Percentiles rank a stretch among this genome's conserved stretches.
Conservation (phyloP, 2,888 invertebrate species). For the Physocephala rufipes region DNA sequence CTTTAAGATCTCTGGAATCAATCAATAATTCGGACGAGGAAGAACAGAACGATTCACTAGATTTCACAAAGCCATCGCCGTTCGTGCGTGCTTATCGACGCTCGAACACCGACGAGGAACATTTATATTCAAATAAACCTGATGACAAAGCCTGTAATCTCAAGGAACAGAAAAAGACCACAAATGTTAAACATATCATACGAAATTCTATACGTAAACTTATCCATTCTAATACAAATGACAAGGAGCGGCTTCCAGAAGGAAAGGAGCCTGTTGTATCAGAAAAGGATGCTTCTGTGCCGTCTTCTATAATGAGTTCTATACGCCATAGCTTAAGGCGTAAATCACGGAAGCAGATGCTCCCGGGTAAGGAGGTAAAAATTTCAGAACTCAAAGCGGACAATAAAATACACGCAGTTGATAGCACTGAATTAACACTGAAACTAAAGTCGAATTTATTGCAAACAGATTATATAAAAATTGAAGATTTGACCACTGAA, state of each 20-base stretch:
- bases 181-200: constrained; percentile 55
- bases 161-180: constrained; percentile 43
- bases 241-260: constrained; percentile 9
- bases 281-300: constrained; percentile 27
- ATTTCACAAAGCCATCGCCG: constrained; percentile 58
- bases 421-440: constrained; percentile 59
- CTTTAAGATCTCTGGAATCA: constrained; percentile 45
- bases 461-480: constrained; percentile 55
- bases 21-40: constrained; percentile 50
- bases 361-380: constrained; percentile 3
- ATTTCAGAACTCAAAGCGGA: constrained; percentile 31
- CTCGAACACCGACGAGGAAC: constrained; percentile 49
- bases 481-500: constrained; percentile 56
- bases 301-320: constrained; percentile 44
- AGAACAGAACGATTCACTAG: constrained; percentile 50
- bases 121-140: constrained; percentile 49
- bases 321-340: constrained; percentile 62
- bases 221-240: constrained; percentile 51
- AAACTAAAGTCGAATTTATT: constrained; percentile 55
- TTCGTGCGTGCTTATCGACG: constrained; percentile 63
- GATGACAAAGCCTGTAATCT: constrained; percentile 46
- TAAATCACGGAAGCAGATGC: constrained; percentile 48
- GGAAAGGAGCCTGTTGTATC: constrained; percentile 27
- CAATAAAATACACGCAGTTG: constrained; percentile 59
- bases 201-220: constrained; percentile 62